These are phyloP conservation scores for Nomada fucata DNA, from an alignment of 2,888 invertebrate genomes.

Conservation along the genomic window DNA sequence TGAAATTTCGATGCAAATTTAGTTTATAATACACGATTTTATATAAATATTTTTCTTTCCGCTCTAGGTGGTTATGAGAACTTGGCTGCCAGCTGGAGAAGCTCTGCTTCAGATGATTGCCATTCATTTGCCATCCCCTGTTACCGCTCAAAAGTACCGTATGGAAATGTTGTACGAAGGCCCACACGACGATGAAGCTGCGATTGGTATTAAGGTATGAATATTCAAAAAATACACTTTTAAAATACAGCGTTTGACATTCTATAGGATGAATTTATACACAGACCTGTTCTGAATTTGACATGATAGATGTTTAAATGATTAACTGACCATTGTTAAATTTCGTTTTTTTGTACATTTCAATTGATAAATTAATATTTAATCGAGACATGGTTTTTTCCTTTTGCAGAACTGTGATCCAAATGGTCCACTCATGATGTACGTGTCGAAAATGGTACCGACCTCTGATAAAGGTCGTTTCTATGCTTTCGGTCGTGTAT, in stretches of 20 bases:
- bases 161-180: constrained; percentile 99
- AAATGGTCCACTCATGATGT: constrained; percentile 99
- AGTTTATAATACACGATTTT: neutral
- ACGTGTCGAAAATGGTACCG: constrained; percentile 99
- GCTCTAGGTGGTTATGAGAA: constrained; percentile 95
- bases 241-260: neutral
- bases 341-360: neutral
- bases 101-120: constrained; percentile 99
- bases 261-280: constrained; percentile 34
- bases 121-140: constrained; percentile 99
- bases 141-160: constrained; percentile 99
- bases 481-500: constrained; percentile 99
- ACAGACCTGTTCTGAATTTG: constrained; percentile 61
- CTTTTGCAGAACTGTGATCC: constrained; percentile 93
- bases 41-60: constrained; percentile 35
- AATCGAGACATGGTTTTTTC: constrained; percentile 29
- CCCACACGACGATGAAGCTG: constrained; percentile 97
- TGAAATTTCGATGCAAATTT: constrained; percentile 5
- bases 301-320: constrained; percentile 26
- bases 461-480: constrained; percentile 99
- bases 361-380: neutral
- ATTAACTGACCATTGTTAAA: constrained; percentile 39
- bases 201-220: constrained; percentile 92
- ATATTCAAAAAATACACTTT: neutral
- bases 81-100: constrained; percentile 99